These are phyloP conservation scores for Poeciliopsis turrubarensis DNA, from an alignment of 2,113 vertebrate genomes.

Conservation along the genomic window DNA sequence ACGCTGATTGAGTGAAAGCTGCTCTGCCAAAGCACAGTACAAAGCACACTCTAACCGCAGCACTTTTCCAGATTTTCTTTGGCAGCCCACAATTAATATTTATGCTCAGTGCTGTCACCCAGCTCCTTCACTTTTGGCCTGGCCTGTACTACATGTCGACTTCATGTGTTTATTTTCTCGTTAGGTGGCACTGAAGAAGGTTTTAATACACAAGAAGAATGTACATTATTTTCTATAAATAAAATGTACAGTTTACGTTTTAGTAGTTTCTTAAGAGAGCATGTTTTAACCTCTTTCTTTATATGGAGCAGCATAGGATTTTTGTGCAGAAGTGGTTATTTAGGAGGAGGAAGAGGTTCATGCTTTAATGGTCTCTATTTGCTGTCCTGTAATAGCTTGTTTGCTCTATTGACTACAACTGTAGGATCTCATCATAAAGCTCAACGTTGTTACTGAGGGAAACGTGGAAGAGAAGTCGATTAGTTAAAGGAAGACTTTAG, in stretches of 20 bases:
- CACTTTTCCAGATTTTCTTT: slow-evolving; percentile 44
- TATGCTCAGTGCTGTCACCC: slow-evolving; percentile 58
- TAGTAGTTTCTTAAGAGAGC: slow-evolving; percentile 12
- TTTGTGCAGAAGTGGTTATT: slow-evolving; percentile 33
- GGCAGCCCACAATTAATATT: slow-evolving; percentile 58
- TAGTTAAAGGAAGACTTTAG: slow-evolving; percentile 57
- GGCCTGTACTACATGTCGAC: slow-evolving; percentile 53
- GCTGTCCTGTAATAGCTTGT: slow-evolving; percentile 77
- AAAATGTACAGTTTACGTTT: neutral
- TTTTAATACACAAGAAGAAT: slow-evolving; percentile 24
- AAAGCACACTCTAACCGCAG: slow-evolving; percentile 43
- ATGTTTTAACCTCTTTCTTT: slow-evolving; percentile 6
- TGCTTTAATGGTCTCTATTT: slow-evolving; percentile 74
- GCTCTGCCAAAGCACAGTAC: slow-evolving; percentile 37
- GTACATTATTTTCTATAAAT: neutral
- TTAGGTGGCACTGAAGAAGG: slow-evolving; percentile 43
- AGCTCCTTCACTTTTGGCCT: slow-evolving; percentile 38
- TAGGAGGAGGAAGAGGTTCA: slow-evolving; percentile 59
- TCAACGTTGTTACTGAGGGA: slow-evolving; percentile 32
- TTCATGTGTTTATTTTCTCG: slow-evolving; percentile 47
- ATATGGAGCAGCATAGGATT: slow-evolving; percentile 4
- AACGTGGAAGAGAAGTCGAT: slow-evolving; percentile 25
- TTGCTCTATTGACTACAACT: slow-evolving; percentile 70
- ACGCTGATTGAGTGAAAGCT: slow-evolving; percentile 55
- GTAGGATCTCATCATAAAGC: slow-evolving; percentile 64